phyloP scores from a whole-genome alignment of 1,140 invertebrate genomes.

The Sitodiplosis mosellana region DNA sequence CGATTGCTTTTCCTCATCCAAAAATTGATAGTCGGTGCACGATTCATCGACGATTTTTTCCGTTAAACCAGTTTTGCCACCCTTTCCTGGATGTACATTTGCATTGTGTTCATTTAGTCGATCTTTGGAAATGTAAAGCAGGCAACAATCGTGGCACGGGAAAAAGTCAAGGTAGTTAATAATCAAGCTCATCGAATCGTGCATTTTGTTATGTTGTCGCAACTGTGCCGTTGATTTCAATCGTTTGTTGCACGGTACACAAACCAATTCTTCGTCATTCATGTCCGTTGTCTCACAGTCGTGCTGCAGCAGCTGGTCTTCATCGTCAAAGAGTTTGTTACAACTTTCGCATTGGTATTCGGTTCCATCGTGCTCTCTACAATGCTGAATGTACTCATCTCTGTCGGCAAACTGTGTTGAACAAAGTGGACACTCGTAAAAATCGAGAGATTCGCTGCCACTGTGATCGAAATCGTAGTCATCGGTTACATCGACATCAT shows the following conservation, averaged over 20 bases:
- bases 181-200: background rate
- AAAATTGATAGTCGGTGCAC: conserved; percentile 1
- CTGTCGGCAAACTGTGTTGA: background rate
- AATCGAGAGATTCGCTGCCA: background rate
- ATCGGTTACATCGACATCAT: background rate
- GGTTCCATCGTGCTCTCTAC: background rate
- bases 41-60: background rate
- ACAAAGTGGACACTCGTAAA: background rate
- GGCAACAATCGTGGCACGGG: background rate
- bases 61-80: background rate
- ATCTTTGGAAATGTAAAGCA: background rate
- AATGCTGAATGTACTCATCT: background rate
- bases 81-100: background rate
- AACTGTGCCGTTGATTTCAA: background rate
- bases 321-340: background rate
- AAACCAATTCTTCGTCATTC: background rate
- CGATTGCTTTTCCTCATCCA: background rate
- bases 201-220: background rate
- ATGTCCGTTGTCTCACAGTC: background rate
- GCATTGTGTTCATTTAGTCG: background rate
- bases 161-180: background rate
- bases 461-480: background rate
- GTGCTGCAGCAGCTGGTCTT: background rate
- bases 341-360: background rate
- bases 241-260: background rate